These are phyloP conservation scores for Luperina testacea DNA, from an alignment of 2,888 invertebrate species.

Conservation along the genomic window DNA sequence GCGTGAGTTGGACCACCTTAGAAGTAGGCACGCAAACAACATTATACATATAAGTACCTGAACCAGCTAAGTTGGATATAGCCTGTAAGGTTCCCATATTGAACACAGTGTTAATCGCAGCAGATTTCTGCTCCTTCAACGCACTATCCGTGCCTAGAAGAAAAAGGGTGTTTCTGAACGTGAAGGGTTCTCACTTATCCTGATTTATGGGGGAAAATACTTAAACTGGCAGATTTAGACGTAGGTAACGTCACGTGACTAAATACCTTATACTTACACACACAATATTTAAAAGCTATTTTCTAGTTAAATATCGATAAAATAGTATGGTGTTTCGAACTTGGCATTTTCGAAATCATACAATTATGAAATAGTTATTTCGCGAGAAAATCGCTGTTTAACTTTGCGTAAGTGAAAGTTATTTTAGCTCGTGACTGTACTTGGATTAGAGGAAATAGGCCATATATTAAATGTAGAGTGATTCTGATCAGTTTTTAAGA, in stretches of 20 bases:
- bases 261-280: neutral
- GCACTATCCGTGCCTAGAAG: constrained; percentile 77
- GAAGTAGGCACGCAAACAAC: too few relatives aligned
- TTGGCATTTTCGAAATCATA: neutral
- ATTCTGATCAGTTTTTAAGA: constrained; percentile 37
- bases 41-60: constrained; percentile 52
- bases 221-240: constrained; percentile 61
- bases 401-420: neutral
- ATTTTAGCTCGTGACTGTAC: neutral
- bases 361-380: neutral
- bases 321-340: neutral
- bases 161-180: constrained; percentile 69
- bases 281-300: neutral
- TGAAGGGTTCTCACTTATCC: constrained; percentile 56
- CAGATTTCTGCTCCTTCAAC: constrained; percentile 72
- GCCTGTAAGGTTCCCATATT: constrained; percentile 55
- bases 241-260: neutral
- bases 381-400: neutral
- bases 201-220: constrained; percentile 74
- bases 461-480: constrained; percentile 38
- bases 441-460: constrained; percentile 52
- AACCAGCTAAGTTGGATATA: constrained; percentile 44
- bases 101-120: constrained; percentile 69
- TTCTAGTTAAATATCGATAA: neutral
- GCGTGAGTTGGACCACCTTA: neutral